Base-by-base conservation (phyloP, 2,888 invertebrate genomes). In the Glyphotaelius pellucidus region DNA sequence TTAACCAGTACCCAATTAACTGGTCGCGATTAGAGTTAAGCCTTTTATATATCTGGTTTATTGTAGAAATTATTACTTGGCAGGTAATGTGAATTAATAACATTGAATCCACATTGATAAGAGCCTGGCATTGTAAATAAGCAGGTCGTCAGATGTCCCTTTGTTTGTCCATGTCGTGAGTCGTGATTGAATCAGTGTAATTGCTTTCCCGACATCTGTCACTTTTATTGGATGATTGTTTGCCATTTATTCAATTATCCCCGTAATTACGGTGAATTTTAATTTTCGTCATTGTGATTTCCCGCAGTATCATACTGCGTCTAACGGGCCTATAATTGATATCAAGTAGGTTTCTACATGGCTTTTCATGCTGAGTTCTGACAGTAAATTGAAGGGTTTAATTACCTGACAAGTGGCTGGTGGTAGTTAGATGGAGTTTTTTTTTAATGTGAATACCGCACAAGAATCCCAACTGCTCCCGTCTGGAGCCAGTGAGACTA, bases 181-280 rank as follows among this genome's bases (percentile, higher is more conserved):
- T 47, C 14, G 52, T 52, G 5, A 52, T 52, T 83, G 35, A 83
- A 83, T 83, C 83, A 83, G 32, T 35, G 83, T 83, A 83, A 83
- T 83, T 38, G 83, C 83, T 83, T 38, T 35, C 83, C 38, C 38
- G 83, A 83, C 83, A 83, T 83, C 35, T 83, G 83, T 83, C 83
- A 11, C 25, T 35, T 83, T 83, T 32, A 83, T 83, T 35, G 83
- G 35, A 83, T 83, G 83, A 83, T 83, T 83, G 35, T 83, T 19
- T 25, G 83, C 15, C 83, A 83, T 83, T 83, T 35, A 83, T 83
- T 83, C 83, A 83, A 83, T 83, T 38, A 35, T 32, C 25, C 32
- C 35, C 35, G 2, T 25, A 25, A 83, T 83, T 19, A 83, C 19
- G 25, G 35, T 32, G 83, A 25, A 35, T 83, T 83, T 83, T 14